phyloP scores from a whole-genome alignment of 30 jellyfish, hydroid and myxozoan species.

The Nemopilema nomurai region DNA sequence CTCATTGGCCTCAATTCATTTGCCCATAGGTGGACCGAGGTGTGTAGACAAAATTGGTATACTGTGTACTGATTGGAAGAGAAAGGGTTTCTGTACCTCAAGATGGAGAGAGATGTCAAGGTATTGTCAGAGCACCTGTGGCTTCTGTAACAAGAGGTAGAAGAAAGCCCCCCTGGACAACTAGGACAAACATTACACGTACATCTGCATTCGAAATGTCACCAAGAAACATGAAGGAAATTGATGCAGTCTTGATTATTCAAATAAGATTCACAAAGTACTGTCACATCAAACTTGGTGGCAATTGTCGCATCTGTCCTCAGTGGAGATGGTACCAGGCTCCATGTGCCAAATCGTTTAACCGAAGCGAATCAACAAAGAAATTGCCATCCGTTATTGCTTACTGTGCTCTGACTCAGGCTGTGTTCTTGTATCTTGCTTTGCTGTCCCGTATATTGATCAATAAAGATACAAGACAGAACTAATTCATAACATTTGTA shows the following conservation, averaged over 20 bases:
- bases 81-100: constrained; percentile 56
- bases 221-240: too few species aligned
- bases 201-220: too few species aligned
- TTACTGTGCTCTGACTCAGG: background rate
- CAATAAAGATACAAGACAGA: background rate
- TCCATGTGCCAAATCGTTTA: background rate
- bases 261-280: too few species aligned
- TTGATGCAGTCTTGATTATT: too few species aligned
- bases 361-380: too few species aligned
- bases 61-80: constrained; percentile 63
- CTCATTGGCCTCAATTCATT: background rate
- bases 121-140: constrained; percentile 79
- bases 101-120: constrained; percentile 57
- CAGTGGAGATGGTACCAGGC: background rate
- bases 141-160: constrained; percentile 55
- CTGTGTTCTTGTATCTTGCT: background rate
- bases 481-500: background rate
- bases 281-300: too few species aligned
- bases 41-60: constrained; percentile 51
- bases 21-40: constrained; percentile 22
- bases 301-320: too few species aligned
- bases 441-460: background rate
- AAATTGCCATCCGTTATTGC: background rate
- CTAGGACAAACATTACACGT: background rate
- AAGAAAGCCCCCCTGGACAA: background rate